Evolutionary conservation across 2,888 invertebrate species (phyloP), one percentile per base, ranked within the genome.

Genomic region (Scaptomyza caliginosa): DNA sequence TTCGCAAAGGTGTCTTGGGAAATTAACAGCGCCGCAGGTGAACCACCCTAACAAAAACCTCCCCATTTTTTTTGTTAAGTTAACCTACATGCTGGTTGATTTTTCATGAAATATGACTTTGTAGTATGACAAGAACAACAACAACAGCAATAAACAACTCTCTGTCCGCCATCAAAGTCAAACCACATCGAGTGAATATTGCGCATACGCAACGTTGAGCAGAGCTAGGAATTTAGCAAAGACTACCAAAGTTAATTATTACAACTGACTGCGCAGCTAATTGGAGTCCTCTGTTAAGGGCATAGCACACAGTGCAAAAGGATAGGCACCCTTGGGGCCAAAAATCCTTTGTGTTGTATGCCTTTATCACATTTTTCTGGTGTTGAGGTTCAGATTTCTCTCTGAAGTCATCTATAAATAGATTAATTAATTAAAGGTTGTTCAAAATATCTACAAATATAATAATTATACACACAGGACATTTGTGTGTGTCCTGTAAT

Each of bases 21-120:
- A 83, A 83, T 83, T 83, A 84, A 68, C 62, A 67, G 70, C 45
- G 85, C 82, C 84, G 63, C 72, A 83, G 83, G 83, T 82, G 71
- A 59, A 51, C 3, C 57, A 16, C 13, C 13, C 48, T 7, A 32
- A n/a, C n/a, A n/a, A n/a, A n/a, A n/a, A 19, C 24, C 24, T 7
- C 19, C 11, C 17, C 24, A 17, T 16, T 17, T 30, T 13, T 10
- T 40, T n/a, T n/a, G n/a, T n/a, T n/a, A n/a, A n/a, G 16, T 38
- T 21, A 32, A 26, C 21, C 42, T 32, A 40, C 24, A 21, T 56
- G 40, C 46, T 50, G 19, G 36, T 36, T 60, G 74, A 76, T 75
- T 73, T 79, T 72, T 77, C 72, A 80, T 76, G 78, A 81, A 81
- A 80, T 69, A 83, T 81, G 77, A 78, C 76, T 76, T 62, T 52